These are phyloP conservation scores for Plodia interpunctella DNA, from an alignment of 1,140 invertebrate species.

Conservation along the genomic window DNA sequence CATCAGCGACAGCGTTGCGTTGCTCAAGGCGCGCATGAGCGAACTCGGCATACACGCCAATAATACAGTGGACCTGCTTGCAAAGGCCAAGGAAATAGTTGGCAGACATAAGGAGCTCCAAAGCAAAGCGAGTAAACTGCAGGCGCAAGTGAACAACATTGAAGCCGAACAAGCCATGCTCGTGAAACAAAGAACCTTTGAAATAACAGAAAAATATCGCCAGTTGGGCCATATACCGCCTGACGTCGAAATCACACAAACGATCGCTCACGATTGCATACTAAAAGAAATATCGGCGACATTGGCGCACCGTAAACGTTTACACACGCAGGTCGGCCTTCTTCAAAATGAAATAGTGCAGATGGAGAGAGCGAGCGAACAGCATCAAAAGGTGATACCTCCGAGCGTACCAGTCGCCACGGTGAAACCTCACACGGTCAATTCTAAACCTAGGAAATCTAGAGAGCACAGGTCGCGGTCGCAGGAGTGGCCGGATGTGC, in stretches of 20 bases:
- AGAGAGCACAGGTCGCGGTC: slow-evolving; percentile 86
- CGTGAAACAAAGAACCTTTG: slow-evolving; percentile 82
- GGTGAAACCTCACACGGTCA: slow-evolving; percentile 66
- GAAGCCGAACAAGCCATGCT: slow-evolving; percentile 85
- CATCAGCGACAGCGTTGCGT: slow-evolving; percentile 93
- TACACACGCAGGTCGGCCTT: slow-evolving; percentile 87
- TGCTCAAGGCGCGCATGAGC: slow-evolving; percentile 92
- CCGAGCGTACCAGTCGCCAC: slow-evolving; percentile 72
- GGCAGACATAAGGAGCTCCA: slow-evolving; percentile 93
- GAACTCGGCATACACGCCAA: slow-evolving; percentile 92
- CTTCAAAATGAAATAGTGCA: slow-evolving; percentile 85
- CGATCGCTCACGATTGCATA: slow-evolving; percentile 86
- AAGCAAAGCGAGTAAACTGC: slow-evolving; percentile 88
- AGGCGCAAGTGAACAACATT: slow-evolving; percentile 83
- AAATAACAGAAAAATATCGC: slow-evolving; percentile 82
- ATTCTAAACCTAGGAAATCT: slow-evolving; percentile 79
- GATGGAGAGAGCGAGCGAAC: slow-evolving; percentile 84
- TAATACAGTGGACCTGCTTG: slow-evolving; percentile 89
- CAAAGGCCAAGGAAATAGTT: slow-evolving; percentile 95
- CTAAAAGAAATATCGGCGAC: slow-evolving; percentile 91
- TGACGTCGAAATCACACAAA: slow-evolving; percentile 79
- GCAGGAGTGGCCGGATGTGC: slow-evolving; percentile 94
- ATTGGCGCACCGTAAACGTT: slow-evolving; percentile 86
- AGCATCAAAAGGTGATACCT: slow-evolving; percentile 79
- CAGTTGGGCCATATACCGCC: slow-evolving; percentile 74